These are phyloP conservation scores for Diachasmimorpha longicaudata DNA, from an alignment of 1,140 invertebrate species.

Conservation along the genomic window DNA sequence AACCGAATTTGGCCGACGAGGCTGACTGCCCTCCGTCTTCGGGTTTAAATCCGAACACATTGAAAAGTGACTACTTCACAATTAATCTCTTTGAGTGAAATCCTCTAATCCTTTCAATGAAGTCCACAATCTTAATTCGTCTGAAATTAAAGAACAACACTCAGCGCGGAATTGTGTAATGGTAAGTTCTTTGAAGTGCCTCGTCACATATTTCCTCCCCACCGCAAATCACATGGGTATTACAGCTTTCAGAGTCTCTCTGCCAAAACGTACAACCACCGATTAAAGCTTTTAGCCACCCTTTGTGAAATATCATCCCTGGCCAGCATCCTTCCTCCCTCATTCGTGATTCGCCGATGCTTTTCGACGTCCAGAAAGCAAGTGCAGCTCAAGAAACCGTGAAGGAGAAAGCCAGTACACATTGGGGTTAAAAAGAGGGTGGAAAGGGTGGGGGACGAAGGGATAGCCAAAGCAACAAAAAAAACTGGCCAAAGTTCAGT, in stretches of 20 bases:
- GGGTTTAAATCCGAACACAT: too few relatives aligned
- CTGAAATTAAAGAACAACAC: too few relatives aligned
- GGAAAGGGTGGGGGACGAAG: background rate
- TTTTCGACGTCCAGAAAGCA: background rate
- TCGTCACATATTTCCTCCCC: too few relatives aligned
- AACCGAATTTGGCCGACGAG: too few relatives aligned
- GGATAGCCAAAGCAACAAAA: background rate
- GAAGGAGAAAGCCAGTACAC: slow-evolving; percentile 4
- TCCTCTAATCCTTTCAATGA: too few relatives aligned
- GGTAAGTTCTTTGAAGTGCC: too few relatives aligned
- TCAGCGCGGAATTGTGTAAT: too few relatives aligned
- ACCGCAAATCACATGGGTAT: too few relatives aligned
- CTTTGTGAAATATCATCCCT: background rate
- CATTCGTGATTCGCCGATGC: slow-evolving; percentile 2
- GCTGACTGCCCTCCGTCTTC: too few relatives aligned
- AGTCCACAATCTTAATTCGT: too few relatives aligned
- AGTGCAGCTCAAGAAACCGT: background rate
- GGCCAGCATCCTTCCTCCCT: slow-evolving; percentile 30
- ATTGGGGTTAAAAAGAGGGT: background rate
- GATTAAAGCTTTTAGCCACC: slow-evolving; percentile 33
- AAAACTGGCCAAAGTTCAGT: background rate
- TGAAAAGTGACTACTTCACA: too few relatives aligned
- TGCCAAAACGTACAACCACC: slow-evolving; percentile 17
- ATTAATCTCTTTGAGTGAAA: too few relatives aligned
- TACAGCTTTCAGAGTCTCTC: slow-evolving; percentile 4